These are phyloP conservation scores for Crenuchus spilurus DNA, from an alignment of 2,797 vertebrate species.

Conservation along the genomic window DNA sequence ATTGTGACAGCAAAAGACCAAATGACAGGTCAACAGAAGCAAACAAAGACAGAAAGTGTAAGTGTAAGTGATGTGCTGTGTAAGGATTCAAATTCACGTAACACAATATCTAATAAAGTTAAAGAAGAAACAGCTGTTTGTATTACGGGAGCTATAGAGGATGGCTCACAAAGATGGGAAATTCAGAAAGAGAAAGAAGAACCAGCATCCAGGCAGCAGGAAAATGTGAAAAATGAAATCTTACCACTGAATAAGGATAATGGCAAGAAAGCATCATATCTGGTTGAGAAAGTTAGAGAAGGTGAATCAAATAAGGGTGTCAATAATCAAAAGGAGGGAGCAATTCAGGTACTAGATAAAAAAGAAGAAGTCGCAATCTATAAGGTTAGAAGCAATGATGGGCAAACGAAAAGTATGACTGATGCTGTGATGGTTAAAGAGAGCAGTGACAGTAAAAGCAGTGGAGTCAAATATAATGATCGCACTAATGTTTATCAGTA, in stretches of 20 bases:
- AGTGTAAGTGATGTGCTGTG: background rate
- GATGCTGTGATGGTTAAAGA: slow-evolving; percentile 12
- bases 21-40: slow-evolving; percentile 5
- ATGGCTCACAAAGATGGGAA: slow-evolving; percentile 9
- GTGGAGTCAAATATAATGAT: slow-evolving; percentile 13
- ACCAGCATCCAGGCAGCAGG: background rate
- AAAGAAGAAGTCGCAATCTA: background rate
- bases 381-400: slow-evolving; percentile 28
- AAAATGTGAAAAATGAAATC: slow-evolving; percentile 13
- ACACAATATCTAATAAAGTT: slow-evolving; percentile 3
- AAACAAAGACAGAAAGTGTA: slow-evolving; percentile 26
- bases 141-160: background rate
- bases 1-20: slow-evolving; percentile 13
- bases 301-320: slow-evolving; percentile 14
- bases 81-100: slow-evolving; percentile 13
- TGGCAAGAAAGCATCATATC: background rate
- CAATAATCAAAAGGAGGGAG: background rate
- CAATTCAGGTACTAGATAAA: slow-evolving; percentile 5
- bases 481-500: slow-evolving; percentile 27
- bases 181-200: slow-evolving; percentile 19
- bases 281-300: background rate
- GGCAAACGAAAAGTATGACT: slow-evolving; percentile 11
- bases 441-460: slow-evolving; percentile 17
- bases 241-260: background rate
- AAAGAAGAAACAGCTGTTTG: slow-evolving; percentile 1